A percentile compares a stretch with the other conserved stretches of the same genome.
Conservation (phyloP, 2,113 vertebrate species). For the Phocoena sinus region DNA sequence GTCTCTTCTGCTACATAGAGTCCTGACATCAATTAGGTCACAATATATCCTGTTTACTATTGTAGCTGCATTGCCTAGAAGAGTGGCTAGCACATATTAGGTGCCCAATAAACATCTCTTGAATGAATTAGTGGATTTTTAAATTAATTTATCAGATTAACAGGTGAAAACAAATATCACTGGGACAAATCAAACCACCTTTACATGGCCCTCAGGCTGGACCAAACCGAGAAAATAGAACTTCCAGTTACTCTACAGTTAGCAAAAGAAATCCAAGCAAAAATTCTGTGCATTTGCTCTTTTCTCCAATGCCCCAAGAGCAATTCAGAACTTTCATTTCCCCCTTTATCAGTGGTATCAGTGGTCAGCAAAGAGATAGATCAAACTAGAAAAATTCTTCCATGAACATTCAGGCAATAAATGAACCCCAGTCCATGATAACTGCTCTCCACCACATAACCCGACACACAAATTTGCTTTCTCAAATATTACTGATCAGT, state of each 20-base stretch:
- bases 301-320: background rate
- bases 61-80: background rate
- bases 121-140: conserved; percentile 15
- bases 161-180: background rate
- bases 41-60: background rate
- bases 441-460: background rate
- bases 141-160: background rate
- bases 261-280: background rate
- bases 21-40: background rate
- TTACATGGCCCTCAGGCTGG: background rate
- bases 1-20: background rate
- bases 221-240: background rate
- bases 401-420: conserved; percentile 13
- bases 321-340: conserved; percentile 20
- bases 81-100: background rate
- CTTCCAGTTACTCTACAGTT: background rate
- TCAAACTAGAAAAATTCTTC: conserved; percentile 45
- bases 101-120: background rate
- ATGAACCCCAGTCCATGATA: background rate
- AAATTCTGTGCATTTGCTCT: background rate
- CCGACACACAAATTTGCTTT: background rate
- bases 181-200: background rate
- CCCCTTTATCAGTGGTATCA: background rate
- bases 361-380: background rate
- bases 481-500: background rate